These are phyloP conservation scores for Rhorus exstirpatorius DNA, from an alignment of 2,888 invertebrate genomes.

Conservation along the genomic window DNA sequence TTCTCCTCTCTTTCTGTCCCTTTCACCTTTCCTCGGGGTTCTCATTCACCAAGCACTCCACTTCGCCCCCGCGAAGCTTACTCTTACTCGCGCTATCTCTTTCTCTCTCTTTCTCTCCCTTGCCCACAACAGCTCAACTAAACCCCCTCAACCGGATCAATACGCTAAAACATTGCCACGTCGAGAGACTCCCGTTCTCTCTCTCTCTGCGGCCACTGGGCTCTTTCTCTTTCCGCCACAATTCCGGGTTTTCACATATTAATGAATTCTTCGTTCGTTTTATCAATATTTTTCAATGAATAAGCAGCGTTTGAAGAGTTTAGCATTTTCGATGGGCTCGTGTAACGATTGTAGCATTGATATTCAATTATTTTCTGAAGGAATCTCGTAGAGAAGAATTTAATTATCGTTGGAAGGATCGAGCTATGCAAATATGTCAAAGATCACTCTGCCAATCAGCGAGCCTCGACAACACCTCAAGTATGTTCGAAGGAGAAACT, in stretches of 20 bases:
- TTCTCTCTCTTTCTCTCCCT: slow-evolving; percentile 67
- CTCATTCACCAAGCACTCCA: slow-evolving; percentile 62
- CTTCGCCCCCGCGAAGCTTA: slow-evolving; percentile 68
- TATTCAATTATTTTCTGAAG: too few relatives aligned
- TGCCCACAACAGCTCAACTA: slow-evolving; percentile 79
- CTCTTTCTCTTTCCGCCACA: slow-evolving; percentile 29
- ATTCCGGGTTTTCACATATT: slow-evolving; percentile 29
- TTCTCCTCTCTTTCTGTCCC: slow-evolving; percentile 59
- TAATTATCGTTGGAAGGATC: too few relatives aligned
- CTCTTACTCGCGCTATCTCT: slow-evolving; percentile 36
- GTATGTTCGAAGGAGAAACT: too few relatives aligned
- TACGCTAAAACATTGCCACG: slow-evolving; percentile 85
- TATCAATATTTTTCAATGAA: slow-evolving; percentile 1
- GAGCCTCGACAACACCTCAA: too few relatives aligned
- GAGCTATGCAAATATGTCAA: too few relatives aligned
- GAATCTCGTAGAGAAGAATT: too few relatives aligned
- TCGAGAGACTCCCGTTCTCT: slow-evolving; percentile 80
- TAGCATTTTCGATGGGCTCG: not conserved
- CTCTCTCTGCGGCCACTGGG: slow-evolving; percentile 24
- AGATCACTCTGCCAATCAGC: too few relatives aligned
- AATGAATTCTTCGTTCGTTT: slow-evolving; percentile 34
- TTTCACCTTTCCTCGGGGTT: slow-evolving; percentile 23
- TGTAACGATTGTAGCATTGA: too few relatives aligned
- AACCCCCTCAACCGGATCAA: slow-evolving; percentile 82
- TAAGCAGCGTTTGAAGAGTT: not conserved